Evolutionary conservation across 2,888 invertebrate species (phyloP).

Genomic region (Nemotelus pantherinus): DNA sequence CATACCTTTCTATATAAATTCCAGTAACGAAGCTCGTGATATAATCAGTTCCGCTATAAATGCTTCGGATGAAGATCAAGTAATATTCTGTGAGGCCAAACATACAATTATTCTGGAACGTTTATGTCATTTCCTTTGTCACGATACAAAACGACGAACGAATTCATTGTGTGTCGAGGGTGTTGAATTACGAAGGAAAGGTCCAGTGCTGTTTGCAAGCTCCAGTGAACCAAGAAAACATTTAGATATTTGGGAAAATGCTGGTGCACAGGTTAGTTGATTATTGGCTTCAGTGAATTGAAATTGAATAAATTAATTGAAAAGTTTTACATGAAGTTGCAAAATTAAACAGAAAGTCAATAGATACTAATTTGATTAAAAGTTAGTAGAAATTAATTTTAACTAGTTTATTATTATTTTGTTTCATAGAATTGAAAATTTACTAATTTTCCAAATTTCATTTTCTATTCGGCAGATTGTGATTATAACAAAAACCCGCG

Average conservation of each 20-base stretch:
- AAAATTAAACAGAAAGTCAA: too few species aligned
- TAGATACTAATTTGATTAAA: too few species aligned
- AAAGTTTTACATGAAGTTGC: too few species aligned
- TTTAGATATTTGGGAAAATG: constrained; percentile 84
- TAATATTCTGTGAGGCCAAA: constrained; percentile 68
- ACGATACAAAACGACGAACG: constrained; percentile 6
- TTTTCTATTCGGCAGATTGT: constrained; percentile 70
- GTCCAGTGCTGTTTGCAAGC: constrained; percentile 64
- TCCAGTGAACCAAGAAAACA: constrained; percentile 80
- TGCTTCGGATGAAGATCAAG: constrained; percentile 83
- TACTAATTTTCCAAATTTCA: neutral
- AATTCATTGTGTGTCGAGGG: constrained; percentile 15
- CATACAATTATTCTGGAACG: constrained; percentile 50
- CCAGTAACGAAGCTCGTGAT: constrained; percentile 81
- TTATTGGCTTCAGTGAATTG: constrained; percentile 1
- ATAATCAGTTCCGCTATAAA: constrained; percentile 82
- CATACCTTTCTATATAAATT: neutral
- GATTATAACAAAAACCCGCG: constrained; percentile 79
- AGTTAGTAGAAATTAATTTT: too few species aligned
- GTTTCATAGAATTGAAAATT: too few species aligned
- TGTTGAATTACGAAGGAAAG: constrained; percentile 17
- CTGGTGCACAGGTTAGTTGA: constrained; percentile 74
- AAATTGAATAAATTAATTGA: neutral
- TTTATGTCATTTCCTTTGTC: constrained; percentile 49
- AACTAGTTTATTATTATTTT: too few species aligned